phyloP scores from a whole-genome alignment of 2,888 invertebrate species.

The Podabrus alpinus region DNA sequence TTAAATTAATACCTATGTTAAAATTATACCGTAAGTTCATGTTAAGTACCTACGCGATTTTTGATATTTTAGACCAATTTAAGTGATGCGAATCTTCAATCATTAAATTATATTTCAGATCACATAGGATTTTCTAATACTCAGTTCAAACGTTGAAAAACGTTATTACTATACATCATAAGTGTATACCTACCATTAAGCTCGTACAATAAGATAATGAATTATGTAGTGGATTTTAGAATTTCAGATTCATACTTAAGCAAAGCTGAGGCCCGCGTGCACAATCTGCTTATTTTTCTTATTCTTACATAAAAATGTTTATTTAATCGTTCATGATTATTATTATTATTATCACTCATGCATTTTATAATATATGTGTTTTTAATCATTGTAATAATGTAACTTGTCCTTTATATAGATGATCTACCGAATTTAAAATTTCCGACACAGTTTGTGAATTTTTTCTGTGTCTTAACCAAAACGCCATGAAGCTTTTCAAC shows the following conservation, averaged over 20 bases:
- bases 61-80: slow-evolving; percentile 10
- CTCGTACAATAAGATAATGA: slow-evolving; percentile 13
- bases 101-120: slow-evolving; percentile 21
- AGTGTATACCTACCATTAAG: slow-evolving; percentile 12
- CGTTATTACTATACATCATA: neutral
- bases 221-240: slow-evolving; percentile 17
- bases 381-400: slow-evolving; percentile 48
- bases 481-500: slow-evolving; percentile 7
- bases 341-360: slow-evolving; percentile 15
- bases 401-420: slow-evolving; percentile 42
- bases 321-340: slow-evolving; percentile 15
- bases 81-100: slow-evolving; percentile 23
- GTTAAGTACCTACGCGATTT: neutral
- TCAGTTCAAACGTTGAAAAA: slow-evolving; percentile 10
- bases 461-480: slow-evolving; percentile 3
- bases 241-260: slow-evolving; percentile 15
- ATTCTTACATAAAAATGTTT: slow-evolving; percentile 7
- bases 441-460: slow-evolving; percentile 4
- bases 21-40: slow-evolving; percentile 1
- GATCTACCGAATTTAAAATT: slow-evolving; percentile 32
- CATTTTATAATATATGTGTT: slow-evolving; percentile 45
- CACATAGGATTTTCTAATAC: slow-evolving; percentile 14
- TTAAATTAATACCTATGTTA: slow-evolving; percentile 9
- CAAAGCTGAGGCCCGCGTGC: slow-evolving; percentile 29
- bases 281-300: slow-evolving; percentile 33